Conservation (phyloP, 2,888 invertebrate species). For the Acronicta leporina region DNA sequence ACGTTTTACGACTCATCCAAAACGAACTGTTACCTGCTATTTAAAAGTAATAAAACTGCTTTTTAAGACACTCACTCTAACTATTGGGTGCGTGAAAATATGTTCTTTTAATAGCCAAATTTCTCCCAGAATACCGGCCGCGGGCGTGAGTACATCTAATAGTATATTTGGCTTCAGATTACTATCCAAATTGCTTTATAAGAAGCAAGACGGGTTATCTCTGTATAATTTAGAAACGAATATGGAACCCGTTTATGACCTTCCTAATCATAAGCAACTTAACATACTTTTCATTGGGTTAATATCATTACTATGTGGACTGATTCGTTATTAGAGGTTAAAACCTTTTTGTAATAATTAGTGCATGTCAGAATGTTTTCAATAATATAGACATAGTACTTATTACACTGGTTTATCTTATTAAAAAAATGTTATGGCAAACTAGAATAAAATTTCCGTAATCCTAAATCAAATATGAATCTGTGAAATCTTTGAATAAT, state of each 20-base stretch:
- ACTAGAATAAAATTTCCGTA: not conserved
- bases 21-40: slow-evolving; percentile 80
- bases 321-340: slow-evolving; percentile 13
- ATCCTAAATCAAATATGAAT: not conserved
- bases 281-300: slow-evolving; percentile 62
- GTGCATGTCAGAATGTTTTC: not conserved
- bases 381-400: no score
- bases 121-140: slow-evolving; percentile 59
- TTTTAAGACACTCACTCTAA: slow-evolving; percentile 75
- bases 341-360: not conserved
- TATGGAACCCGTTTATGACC: slow-evolving; percentile 56
- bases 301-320: slow-evolving; percentile 61
- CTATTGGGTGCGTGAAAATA: slow-evolving; percentile 82
- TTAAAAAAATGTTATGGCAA: not conserved
- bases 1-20: slow-evolving; percentile 73
- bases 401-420: no score
- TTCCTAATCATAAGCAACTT: slow-evolving; percentile 63
- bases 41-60: slow-evolving; percentile 84
- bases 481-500: not conserved
- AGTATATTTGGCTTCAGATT: slow-evolving; percentile 57
- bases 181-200: slow-evolving; percentile 74
- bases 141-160: slow-evolving; percentile 36
- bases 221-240: slow-evolving; percentile 67
- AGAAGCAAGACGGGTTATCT: slow-evolving; percentile 64
- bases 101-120: slow-evolving; percentile 80